A percentile compares a stretch with the other conserved stretches of the same genome.
phyloP scores from a whole-genome alignment of 2,888 invertebrate genomes.

The Saturnia pavonia region DNA sequence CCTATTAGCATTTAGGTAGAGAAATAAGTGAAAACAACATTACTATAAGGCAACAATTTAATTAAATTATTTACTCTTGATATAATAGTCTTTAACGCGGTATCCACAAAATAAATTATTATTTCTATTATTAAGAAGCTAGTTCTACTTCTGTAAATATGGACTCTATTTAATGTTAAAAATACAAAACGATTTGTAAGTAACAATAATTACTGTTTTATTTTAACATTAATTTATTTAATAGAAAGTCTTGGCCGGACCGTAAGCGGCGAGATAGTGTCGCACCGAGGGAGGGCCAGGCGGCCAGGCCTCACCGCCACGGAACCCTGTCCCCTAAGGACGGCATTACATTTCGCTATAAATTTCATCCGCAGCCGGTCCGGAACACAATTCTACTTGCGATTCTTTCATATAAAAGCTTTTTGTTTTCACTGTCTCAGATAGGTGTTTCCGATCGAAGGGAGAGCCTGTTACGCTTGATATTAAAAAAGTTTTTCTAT shows the following conservation, averaged over 20 bases:
- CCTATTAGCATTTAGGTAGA: too few relatives aligned
- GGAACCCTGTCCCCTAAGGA: constrained; percentile 51
- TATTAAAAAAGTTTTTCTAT: constrained; percentile 79
- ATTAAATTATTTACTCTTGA: too few relatives aligned
- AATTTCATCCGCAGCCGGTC: constrained; percentile 58
- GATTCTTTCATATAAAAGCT: constrained; percentile 64
- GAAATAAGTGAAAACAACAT: too few relatives aligned
- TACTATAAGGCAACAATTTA: too few relatives aligned
- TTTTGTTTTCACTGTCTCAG: constrained; percentile 64
- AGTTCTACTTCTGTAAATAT: neutral
- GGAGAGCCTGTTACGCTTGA: constrained; percentile 67
- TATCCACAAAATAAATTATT: neutral
- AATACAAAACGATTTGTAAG: constrained; percentile 9
- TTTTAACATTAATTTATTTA: constrained; percentile 38
- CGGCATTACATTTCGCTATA: constrained; percentile 64
- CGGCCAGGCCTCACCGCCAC: constrained; percentile 40
- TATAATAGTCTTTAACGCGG: neutral
- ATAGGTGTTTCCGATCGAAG: constrained; percentile 70
- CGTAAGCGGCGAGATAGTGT: constrained; percentile 47
- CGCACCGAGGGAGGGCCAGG: constrained; percentile 41
- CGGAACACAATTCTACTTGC: constrained; percentile 57
- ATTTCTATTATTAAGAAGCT: neutral
- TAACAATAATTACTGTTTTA: constrained; percentile 24
- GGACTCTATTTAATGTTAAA: constrained; percentile 43
- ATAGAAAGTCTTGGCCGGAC: constrained; percentile 43